A percentile compares a stretch with the other conserved stretches of the same genome.
phyloP scores from a whole-genome alignment of 1,140 invertebrate species.

The Tribolium castaneum region DNA sequence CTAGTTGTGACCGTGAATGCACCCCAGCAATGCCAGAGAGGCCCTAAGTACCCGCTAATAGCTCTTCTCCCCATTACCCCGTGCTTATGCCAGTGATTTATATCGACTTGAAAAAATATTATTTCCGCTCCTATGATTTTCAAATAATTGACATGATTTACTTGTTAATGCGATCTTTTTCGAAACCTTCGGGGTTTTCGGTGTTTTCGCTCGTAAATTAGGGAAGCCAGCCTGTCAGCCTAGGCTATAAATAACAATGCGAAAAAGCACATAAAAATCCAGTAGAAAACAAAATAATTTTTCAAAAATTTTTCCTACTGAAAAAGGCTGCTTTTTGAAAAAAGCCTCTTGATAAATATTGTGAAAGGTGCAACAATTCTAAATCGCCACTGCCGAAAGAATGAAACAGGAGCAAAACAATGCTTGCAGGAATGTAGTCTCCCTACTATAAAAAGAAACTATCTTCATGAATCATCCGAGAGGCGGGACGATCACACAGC shows the following conservation, averaged over 20 bases:
- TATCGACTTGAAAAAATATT: constrained; percentile 55
- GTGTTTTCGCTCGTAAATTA: constrained; percentile 35
- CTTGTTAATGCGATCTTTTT: constrained; percentile 35
- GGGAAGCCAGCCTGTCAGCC: neutral
- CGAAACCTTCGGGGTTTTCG: constrained; percentile 5
- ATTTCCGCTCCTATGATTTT: constrained; percentile 54
- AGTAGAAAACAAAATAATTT: too few relatives aligned
- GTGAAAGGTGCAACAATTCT: constrained; percentile 38
- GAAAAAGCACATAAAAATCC: too few relatives aligned
- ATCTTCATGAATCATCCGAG: constrained; percentile 43
- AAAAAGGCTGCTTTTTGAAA: too few relatives aligned
- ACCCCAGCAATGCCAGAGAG: constrained; percentile 44
- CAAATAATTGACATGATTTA: constrained; percentile 36
- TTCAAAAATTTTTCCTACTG: too few relatives aligned
- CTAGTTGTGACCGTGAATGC: constrained; percentile 55
- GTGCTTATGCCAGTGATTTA: constrained; percentile 54
- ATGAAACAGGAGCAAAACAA: constrained; percentile 31
- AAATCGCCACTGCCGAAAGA: constrained; percentile 39
- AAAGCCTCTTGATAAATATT: constrained; percentile 37
- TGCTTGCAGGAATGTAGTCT: constrained; percentile 29
- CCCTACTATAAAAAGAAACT: constrained; percentile 27
- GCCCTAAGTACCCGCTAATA: constrained; percentile 60
- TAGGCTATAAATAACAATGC: neutral
- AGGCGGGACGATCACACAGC: constrained; percentile 38
- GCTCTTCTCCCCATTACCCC: constrained; percentile 55